Evolutionary conservation across 1,140 invertebrate species (phyloP), one percentile per base, ranked within the genome.

Genomic region (Drosophila malerkotliana): DNA sequence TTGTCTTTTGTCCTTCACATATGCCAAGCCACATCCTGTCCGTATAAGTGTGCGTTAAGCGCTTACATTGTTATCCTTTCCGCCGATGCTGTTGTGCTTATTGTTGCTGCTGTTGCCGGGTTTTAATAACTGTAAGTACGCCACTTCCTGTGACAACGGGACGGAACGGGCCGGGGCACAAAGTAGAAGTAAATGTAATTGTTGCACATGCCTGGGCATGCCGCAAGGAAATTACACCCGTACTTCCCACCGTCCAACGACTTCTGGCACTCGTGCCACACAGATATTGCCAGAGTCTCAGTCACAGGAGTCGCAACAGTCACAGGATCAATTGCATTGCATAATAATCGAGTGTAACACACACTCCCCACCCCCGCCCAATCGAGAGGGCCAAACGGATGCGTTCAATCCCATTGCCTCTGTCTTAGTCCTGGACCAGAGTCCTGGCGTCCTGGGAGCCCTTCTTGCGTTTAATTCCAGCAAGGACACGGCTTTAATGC

Each of bases 61-160:
- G 79, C 68, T 88, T 76, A 68, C 82, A 87, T 88, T 88, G 83
- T 87, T 82, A 47, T 85, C 57, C 49, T 48, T 68, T 72, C 37
- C 66, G 63, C 66, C 67, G 64, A 54, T 68, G 62, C 63, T 28
- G 39, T 69, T 69, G 66, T 69, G 49, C 66, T 39, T 49, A 60
- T 77, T 80, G 59, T 77, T 67, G 58, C 51, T 78, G 44, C 47
- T 72, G 54, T 56, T 77, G 57, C 60, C 77, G 60, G 63, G 32
- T 72, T 81, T 87, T 88, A 88, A 87, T 87, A 88, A 66, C 66
- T 82, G 75, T 66, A 87, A 87, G 82, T 82, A 87, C 75, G 78
- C 66, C 72, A 87, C 83, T 88, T 87, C 71, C 72, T 75, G 48
- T 74, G 71, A 57, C 73, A 63, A 67, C 57, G 55, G 47, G 53